Evolutionary conservation across 2,113 vertebrate species (phyloP).

Genomic region (Sorex araneus): DNA sequence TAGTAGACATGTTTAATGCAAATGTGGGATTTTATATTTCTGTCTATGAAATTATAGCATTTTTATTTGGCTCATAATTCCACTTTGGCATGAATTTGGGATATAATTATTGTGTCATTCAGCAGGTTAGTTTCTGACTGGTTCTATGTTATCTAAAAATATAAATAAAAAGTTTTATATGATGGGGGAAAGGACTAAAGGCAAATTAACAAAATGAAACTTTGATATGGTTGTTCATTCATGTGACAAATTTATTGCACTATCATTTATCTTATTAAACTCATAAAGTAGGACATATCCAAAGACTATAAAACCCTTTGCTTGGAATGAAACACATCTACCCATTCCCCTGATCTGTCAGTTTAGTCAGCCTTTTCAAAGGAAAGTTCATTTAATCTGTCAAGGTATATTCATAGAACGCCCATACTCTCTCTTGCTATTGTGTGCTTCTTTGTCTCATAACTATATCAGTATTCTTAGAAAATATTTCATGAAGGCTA

Average conservation of each 20-base stretch:
- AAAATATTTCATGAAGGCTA: slow-evolving; percentile 17
- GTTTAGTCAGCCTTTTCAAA: slow-evolving; percentile 1
- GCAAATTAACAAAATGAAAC: neutral
- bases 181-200: neutral
- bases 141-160: neutral
- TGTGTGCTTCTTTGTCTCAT: neutral
- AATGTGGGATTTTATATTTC: slow-evolving; percentile 18
- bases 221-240: neutral
- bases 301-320: neutral
- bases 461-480: slow-evolving; percentile 21
- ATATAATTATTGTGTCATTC: neutral
- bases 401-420: neutral
- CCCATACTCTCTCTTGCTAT: neutral
- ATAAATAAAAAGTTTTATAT: slow-evolving; percentile 7
- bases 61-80: slow-evolving; percentile 39
- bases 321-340: slow-evolving; percentile 16
- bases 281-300: neutral
- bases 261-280: neutral
- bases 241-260: neutral
- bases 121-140: slow-evolving; percentile 33
- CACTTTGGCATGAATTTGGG: slow-evolving; percentile 11
- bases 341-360: slow-evolving; percentile 22
- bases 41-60: slow-evolving; percentile 32
- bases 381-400: slow-evolving; percentile 4
- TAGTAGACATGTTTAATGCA: neutral